Percentiles rank a stretch among this genome's conserved stretches.
Conservation (phyloP, 2,113 vertebrate species). For the Eclectus roratus region DNA sequence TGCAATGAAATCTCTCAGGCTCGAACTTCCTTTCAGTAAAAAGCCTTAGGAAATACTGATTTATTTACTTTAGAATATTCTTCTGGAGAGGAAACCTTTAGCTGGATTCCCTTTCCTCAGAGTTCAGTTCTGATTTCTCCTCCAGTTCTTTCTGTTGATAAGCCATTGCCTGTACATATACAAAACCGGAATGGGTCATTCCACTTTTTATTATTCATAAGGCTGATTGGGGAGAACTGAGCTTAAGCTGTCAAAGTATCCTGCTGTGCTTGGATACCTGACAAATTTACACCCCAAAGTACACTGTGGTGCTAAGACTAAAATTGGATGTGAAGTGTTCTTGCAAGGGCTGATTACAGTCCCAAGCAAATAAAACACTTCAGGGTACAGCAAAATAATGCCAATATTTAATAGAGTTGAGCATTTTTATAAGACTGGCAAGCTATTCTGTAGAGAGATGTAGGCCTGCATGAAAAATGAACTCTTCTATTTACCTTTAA, state of each 20-base stretch:
- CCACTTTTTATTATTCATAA: constrained; percentile 9
- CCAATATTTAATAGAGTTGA: not conserved
- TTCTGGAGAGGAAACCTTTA: not conserved
- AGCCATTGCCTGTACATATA: not conserved
- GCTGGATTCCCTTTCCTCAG: not conserved
- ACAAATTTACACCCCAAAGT: constrained; percentile 49
- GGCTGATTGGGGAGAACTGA: not conserved
- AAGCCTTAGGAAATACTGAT: not conserved
- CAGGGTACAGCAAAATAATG: not conserved
- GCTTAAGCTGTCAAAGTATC: not conserved
- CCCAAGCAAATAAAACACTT: constrained; percentile 18
- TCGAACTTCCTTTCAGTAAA: not conserved
- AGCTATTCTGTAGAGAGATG: not conserved
- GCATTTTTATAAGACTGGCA: not conserved
- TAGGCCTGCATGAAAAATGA: constrained; percentile 44
- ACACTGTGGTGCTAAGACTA: constrained; percentile 11
- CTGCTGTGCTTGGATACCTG: constrained; percentile 34
- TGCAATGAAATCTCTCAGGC: not conserved
- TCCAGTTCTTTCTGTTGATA: not conserved
- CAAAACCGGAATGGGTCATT: not conserved
- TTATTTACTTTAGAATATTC: not conserved
- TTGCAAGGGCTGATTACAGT: not conserved
- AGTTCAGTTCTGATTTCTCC: not conserved
- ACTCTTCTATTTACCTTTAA: constrained; percentile 37
- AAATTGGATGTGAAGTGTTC: not conserved